Conservation (phyloP, 2,888 invertebrate genomes). For the Colletes collaris region DNA sequence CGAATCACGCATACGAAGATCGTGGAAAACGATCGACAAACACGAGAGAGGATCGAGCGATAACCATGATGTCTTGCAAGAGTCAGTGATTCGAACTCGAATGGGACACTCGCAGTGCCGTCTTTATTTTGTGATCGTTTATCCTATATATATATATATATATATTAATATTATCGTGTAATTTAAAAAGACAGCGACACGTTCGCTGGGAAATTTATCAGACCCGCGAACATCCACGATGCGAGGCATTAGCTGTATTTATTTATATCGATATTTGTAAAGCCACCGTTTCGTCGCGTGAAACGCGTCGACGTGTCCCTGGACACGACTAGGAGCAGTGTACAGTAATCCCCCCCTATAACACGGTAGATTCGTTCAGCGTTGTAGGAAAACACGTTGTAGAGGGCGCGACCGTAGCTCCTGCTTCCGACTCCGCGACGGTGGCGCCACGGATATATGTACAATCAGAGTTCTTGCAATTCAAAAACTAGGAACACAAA, state of each 20-base stretch:
- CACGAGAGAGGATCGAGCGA: background rate
- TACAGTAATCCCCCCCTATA: too few relatives aligned
- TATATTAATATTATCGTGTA: conserved; percentile 6
- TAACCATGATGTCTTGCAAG: conserved; percentile 13
- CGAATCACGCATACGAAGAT: background rate
- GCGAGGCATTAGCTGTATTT: conserved; percentile 49
- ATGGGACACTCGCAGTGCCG: conserved; percentile 46
- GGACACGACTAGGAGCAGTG: conserved; percentile 3
- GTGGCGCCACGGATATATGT: too few relatives aligned
- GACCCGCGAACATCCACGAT: conserved; percentile 11
- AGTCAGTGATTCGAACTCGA: conserved; percentile 23
- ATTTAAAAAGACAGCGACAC: conserved; percentile 14
- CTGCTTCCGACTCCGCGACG: too few relatives aligned
- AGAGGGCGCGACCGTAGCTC: too few relatives aligned
- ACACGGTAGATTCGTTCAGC: too few relatives aligned
- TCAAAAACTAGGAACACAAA: too few relatives aligned
- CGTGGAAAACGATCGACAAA: background rate
- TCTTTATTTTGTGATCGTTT: conserved; percentile 43
- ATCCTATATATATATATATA: conserved; percentile 1
- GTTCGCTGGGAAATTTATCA: conserved; percentile 5
- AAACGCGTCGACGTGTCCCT: conserved; percentile 4
- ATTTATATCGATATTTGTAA: conserved; percentile 25
- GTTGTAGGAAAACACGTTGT: too few relatives aligned
- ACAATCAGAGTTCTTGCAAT: too few relatives aligned
- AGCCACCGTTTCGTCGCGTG: background rate